Conservation (phyloP, 1,140 invertebrate genomes). For the Formica selysi region DNA sequence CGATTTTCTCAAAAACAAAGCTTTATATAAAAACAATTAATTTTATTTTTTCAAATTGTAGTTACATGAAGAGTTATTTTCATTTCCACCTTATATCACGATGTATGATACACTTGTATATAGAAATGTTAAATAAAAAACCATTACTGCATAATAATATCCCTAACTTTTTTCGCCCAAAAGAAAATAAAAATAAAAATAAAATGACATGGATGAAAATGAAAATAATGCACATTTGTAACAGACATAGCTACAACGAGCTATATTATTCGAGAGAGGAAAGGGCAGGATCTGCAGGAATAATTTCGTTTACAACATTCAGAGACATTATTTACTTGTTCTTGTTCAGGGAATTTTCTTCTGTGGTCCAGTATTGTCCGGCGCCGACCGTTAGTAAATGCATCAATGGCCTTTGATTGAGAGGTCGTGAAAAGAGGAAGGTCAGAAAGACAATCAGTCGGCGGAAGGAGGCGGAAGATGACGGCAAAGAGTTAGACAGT, state of each 20-base stretch:
- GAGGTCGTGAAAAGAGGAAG: slow-evolving; percentile 50
- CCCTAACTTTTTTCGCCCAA: not conserved
- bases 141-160: slow-evolving; percentile 1
- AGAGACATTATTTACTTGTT: not conserved
- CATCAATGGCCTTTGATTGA: slow-evolving; percentile 66
- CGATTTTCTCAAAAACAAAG: too few species aligned
- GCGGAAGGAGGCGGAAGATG: slow-evolving; percentile 38
- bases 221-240: slow-evolving; percentile 2
- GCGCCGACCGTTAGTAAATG: slow-evolving; percentile 49
- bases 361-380: slow-evolving; percentile 53
- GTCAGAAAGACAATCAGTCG: slow-evolving; percentile 51
- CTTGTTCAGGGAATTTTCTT: slow-evolving; percentile 36
- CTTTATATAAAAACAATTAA: too few species aligned
- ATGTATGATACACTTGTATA: too few species aligned
- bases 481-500: slow-evolving; percentile 21
- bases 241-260: not conserved
- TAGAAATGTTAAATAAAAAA: slow-evolving; percentile 17
- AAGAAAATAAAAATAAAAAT: slow-evolving; percentile 3
- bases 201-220: not conserved
- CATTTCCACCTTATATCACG: too few species aligned
- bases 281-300: slow-evolving; percentile 14
- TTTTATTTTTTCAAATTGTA: too few species aligned
- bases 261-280: slow-evolving; percentile 5
- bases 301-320: slow-evolving; percentile 39
- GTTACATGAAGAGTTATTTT: too few species aligned